Percentiles rank a stretch among this genome's conserved stretches.
Conservation (phyloP, 2,888 invertebrate species). For the Acanthosepion pharaonis region DNA sequence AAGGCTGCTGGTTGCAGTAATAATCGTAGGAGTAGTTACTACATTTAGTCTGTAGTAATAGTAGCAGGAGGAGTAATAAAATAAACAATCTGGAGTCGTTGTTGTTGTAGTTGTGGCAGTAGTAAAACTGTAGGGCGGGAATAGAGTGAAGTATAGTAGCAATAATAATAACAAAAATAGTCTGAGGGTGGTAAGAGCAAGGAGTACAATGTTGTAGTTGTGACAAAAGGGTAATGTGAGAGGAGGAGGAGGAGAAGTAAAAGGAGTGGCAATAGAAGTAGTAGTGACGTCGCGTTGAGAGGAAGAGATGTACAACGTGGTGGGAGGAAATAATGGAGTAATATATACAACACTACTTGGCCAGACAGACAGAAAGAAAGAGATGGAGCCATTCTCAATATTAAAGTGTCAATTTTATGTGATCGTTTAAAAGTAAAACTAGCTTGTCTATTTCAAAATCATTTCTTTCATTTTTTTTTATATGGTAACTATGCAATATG, state of each 20-base stretch:
- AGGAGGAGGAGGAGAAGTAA: neutral
- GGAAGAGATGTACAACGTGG: neutral
- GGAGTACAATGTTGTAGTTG: neutral
- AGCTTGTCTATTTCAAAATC: too few relatives aligned
- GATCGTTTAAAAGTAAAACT: neutral
- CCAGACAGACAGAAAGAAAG: neutral
- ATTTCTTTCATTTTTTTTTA: too few relatives aligned
- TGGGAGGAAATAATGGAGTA: neutral
- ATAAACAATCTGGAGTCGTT: neutral
- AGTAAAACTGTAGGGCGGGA: constrained; percentile 33
- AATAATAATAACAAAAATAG: neutral
- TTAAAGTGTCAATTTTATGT: neutral
- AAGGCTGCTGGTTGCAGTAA: neutral
- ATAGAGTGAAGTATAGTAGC: neutral
- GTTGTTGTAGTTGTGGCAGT: neutral
- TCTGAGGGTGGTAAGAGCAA: constrained; percentile 24
- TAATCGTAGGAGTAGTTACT: neutral
- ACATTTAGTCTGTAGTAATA: constrained; percentile 22
- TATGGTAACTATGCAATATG: too few relatives aligned
- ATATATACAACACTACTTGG: neutral
- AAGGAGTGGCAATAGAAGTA: constrained; percentile 33
- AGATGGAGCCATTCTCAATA: neutral
- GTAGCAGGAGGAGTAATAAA: constrained; percentile 5
- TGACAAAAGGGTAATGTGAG: neutral
- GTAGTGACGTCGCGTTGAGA: neutral